Percentiles rank a stretch among this genome's conserved stretches.
These are phyloP conservation scores for Isotomurus palustris DNA, from an alignment of 2,888 invertebrate genomes.

Conservation along the genomic window DNA sequence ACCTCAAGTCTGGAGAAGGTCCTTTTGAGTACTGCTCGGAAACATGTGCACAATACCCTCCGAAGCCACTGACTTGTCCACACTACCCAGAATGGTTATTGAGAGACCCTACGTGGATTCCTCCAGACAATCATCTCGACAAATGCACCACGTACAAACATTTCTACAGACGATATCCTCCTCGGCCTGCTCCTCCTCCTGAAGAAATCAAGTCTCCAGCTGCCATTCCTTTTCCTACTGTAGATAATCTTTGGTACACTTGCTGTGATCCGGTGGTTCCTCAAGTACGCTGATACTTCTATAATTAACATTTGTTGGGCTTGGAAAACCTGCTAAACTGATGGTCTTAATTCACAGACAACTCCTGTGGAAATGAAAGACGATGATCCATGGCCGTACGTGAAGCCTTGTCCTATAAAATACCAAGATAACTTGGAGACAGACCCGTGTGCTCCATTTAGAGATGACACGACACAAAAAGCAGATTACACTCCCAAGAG, in stretches of 20 bases:
- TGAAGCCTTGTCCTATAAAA: conserved; percentile 26
- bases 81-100: conserved; percentile 36
- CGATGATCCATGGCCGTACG: conserved; percentile 43
- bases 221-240: conserved; percentile 41
- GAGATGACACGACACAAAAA: conserved; percentile 39
- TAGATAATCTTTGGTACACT: conserved; percentile 39
- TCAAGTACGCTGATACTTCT: too few species aligned
- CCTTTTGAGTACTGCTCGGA: conserved; percentile 27
- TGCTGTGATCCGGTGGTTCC: conserved; percentile 40
- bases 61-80: conserved; percentile 21
- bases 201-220: conserved; percentile 10
- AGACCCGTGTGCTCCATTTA: conserved; percentile 42
- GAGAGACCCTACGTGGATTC: conserved; percentile 31
- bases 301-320: too few species aligned
- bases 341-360: too few species aligned
- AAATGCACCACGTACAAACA: conserved; percentile 43
- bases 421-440: conserved; percentile 36
- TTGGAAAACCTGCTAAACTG: too few species aligned
- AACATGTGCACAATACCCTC: conserved; percentile 25
- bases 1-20: conserved; percentile 22
- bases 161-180: conserved; percentile 29
- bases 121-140: conserved; percentile 33
- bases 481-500: conserved; percentile 32
- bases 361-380: conserved; percentile 39
- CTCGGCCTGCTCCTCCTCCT: conserved; percentile 10